Evolutionary conservation across 1,140 invertebrate species (phyloP), one percentile per base, ranked within the genome.

Genomic region (Drosophila sulfurigaster): DNA sequence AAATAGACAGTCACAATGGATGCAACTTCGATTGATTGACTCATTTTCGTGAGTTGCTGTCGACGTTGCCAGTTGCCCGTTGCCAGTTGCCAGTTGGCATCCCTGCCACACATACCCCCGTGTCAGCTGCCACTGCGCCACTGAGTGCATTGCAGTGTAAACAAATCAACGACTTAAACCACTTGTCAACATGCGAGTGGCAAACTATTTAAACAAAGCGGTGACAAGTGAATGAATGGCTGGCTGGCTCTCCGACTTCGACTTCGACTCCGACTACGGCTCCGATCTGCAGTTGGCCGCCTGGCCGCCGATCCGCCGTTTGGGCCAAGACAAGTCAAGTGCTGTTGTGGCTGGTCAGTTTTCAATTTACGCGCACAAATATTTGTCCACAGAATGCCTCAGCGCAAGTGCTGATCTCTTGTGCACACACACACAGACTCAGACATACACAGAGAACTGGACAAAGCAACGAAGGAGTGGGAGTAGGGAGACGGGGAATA

Each of bases 161-260:
- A 88, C 83, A 88, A 88, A 88, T 88, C 83, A 88, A 88, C 85
- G 83, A 89, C 83, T 89, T 88, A 88, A 88, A 89, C 83, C 83
- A 88, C 83, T 88, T 88, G 83, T 88, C 83, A 88, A 88, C 83
- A 88, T 60, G 85, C 83, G 85, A 87, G 85, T 87, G 85, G 80
- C 83, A 88, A 83, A 88, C 85, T 88, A 88, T 88, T 88, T 88
- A 88, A 88, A 88, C 83, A 87, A 87, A 87, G 77, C 82, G 85
- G 82, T 82, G 82, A 87, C 83, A 87, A 87, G 77, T 88, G 83
- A 87, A 87, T 87, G 83, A 88, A 87, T 87, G 85, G 74, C 80
- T 79, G 62, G 48, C 70, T 69, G 20, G 3, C 57, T 73, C 59
- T 67, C 54, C 59, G 67, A 4, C 20, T 25, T 25, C 20, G 20